These are phyloP conservation scores for Ia io DNA, from an alignment of 2,113 vertebrate genomes.

Conservation along the genomic window DNA sequence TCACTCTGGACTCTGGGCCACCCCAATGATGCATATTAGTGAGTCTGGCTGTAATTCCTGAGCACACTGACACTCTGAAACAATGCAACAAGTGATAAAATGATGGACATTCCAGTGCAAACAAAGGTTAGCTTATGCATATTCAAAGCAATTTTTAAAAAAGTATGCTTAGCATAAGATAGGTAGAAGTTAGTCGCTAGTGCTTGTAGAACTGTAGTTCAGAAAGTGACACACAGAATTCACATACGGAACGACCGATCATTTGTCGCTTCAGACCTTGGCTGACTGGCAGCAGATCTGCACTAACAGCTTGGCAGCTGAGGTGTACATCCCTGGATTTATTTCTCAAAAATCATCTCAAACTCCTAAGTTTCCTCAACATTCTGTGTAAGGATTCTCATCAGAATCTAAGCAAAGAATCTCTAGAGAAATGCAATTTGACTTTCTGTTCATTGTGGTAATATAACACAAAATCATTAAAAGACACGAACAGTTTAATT, in stretches of 20 bases:
- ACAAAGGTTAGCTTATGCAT: background rate
- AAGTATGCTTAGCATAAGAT: background rate
- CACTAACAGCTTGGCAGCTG: background rate
- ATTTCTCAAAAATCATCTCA: background rate
- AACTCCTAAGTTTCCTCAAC: background rate
- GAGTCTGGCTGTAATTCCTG: background rate
- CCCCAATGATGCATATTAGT: background rate
- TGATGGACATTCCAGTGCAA: background rate
- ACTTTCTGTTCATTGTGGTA: background rate
- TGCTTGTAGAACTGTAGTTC: background rate
- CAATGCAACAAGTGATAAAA: background rate
- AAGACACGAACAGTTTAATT: background rate
- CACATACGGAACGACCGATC: background rate
- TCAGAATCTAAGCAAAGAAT: background rate
- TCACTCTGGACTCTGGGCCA: background rate
- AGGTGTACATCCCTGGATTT: background rate
- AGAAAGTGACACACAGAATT: slow-evolving; percentile 22
- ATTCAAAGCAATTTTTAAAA: background rate
- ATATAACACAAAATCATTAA: background rate
- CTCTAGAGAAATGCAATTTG: background rate
- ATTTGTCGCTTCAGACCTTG: background rate
- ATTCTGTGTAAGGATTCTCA: background rate
- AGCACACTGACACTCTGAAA: background rate
- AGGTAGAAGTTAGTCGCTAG: background rate
- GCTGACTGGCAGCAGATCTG: background rate